Conservation (phyloP, 2,797 vertebrate species). For the Chelidonichthys spinosus region DNA sequence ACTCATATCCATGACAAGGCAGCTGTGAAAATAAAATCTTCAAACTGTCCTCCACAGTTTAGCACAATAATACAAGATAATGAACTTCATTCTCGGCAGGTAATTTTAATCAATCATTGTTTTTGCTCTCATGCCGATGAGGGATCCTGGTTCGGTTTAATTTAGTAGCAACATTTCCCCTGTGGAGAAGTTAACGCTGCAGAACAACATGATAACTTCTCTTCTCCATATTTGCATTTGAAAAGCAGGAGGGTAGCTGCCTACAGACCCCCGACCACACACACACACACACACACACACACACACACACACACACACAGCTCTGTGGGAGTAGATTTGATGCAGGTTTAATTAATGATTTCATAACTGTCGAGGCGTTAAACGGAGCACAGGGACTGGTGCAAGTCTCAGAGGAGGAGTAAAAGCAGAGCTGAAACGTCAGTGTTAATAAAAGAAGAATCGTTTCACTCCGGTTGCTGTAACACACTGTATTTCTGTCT, state of each 20-base stretch:
- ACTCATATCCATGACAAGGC: background rate
- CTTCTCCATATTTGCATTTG: conserved; percentile 26
- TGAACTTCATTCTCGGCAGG: conserved; percentile 1
- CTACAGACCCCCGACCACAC: background rate
- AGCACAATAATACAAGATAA: background rate
- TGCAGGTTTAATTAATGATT: conserved; percentile 66
- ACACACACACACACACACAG: background rate
- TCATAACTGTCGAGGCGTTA: conserved; percentile 61
- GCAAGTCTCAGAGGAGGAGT: conserved; percentile 42
- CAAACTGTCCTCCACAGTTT: background rate
- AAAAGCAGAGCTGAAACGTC: conserved; percentile 34
- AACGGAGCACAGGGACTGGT: conserved; percentile 37
- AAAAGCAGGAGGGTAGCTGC: conserved; percentile 14
- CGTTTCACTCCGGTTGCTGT: conserved; percentile 22
- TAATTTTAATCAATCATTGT: background rate
- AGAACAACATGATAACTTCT: conserved; percentile 21
- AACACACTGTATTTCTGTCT: conserved; percentile 6
- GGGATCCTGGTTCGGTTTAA: conserved; percentile 3
- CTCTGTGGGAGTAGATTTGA: conserved; percentile 54
- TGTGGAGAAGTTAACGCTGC: conserved; percentile 20
- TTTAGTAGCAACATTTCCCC: conserved; percentile 5
- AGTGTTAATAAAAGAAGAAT: conserved; percentile 19
- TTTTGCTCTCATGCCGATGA: background rate
- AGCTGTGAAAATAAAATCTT: background rate
- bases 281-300: conserved; percentile 1